These are phyloP conservation scores for Hemicordylus capensis DNA, from an alignment of 2,113 vertebrate genomes.

Conservation along the genomic window DNA sequence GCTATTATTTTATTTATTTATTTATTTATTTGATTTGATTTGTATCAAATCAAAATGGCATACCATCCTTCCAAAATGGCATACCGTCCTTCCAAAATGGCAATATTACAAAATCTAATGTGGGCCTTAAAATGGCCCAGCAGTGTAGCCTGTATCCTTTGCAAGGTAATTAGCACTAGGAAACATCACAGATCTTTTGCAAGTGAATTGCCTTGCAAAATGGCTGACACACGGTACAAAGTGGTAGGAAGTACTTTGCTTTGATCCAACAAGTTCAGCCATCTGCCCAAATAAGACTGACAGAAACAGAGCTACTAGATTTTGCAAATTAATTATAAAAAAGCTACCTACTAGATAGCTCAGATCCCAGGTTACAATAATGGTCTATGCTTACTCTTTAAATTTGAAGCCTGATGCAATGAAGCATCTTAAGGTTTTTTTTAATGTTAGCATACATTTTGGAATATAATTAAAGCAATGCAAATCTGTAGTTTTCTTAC, in stretches of 20 bases:
- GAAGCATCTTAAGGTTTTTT: not conserved
- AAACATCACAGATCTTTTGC: not conserved
- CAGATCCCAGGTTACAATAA: not conserved
- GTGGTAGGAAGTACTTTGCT: not conserved
- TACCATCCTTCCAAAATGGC: too few relatives aligned
- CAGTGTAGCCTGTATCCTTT: not conserved
- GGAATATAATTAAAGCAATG: not conserved
- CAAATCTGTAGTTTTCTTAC: not conserved
- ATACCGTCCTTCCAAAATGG: too few relatives aligned
- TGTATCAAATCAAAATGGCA: too few relatives aligned
- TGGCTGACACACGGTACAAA: not conserved
- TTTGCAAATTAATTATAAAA: not conserved
- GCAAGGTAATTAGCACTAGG: not conserved
- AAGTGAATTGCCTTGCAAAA: not conserved
- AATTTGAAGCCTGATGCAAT: not conserved
- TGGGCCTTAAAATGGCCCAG: not conserved
- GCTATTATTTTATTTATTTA: too few relatives aligned
- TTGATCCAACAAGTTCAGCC: not conserved
- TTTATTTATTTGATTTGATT: too few relatives aligned
- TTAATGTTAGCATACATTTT: not conserved
- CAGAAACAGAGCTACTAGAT: not conserved
- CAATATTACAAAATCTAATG: not conserved
- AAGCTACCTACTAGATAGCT: not conserved
- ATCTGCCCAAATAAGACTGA: not conserved
- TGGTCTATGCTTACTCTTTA: not conserved